Base-by-base conservation (phyloP, 1,140 invertebrate genomes). In the Physella acuta region DNA sequence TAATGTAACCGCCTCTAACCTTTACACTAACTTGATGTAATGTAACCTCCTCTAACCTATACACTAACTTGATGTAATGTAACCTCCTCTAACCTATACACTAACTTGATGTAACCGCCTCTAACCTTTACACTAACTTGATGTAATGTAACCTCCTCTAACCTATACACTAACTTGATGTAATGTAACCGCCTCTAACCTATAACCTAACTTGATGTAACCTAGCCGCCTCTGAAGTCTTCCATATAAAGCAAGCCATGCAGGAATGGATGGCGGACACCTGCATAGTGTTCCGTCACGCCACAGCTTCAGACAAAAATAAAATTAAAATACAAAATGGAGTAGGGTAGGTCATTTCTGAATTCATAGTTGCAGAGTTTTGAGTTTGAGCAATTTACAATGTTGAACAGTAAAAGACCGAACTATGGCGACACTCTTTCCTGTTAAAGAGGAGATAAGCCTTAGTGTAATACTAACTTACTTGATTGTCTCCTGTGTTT, bases 201-300 rank as follows among this genome's bases (percentile, higher is more conserved):
- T n/a, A n/a, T n/a, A n/a, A n/a, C n/a, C n/a, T n/a, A n/a, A n/a
- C n/a, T n/a, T n/a, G n/a, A n/a, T n/a, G n/a, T n/a, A n/a, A n/a
- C n/a, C n/a, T n/a, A n/a, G n/a, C n/a, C n/a, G n/a, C 39, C 39
- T 11, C 39, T 44, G 39, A 44, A 20, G 20, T 44, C 8, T 8
- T 11, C 20, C 39, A 20, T 44, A 80, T 83, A 4, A 73, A 73
- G 34, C 72, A 68, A 36, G 73, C 78, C 11, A 79, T 83, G 76
- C 73, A 73, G 11, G 80, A 80, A 51, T 83, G 79, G 78, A 77
- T 79, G 51, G 71, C 74, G n/a, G 79, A 83, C 75, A 82, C 81
- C 1, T 83, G 81, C 63, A 53, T 83, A 8, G 73, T 55, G 51
- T 81, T 83, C 62, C 44, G 75, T 31, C 72, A 71, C 8, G 75